Evolutionary conservation across 2,888 invertebrate genomes (phyloP).

Genomic region (Drosophila silvestris): DNA sequence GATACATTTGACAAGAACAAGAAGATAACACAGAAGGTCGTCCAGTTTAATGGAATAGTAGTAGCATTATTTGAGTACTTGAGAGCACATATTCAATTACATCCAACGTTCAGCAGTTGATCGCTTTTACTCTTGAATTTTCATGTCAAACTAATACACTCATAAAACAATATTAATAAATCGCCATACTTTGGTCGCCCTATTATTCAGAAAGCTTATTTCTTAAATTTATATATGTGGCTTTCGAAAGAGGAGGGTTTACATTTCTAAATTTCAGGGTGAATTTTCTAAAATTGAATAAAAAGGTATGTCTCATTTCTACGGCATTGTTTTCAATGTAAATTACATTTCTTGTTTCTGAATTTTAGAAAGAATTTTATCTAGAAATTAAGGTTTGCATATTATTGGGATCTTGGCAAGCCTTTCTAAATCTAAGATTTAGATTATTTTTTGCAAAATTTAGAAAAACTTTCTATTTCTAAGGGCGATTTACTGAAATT

Average conservation of each 20-base stretch:
- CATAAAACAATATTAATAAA: neutral
- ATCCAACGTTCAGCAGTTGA: neutral
- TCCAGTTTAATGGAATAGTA: neutral
- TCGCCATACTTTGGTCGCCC: neutral
- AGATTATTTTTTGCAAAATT: no score
- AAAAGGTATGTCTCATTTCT: no score
- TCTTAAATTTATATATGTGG: neutral
- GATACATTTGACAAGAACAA: slow-evolving; percentile 3
- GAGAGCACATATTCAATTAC: slow-evolving; percentile 19
- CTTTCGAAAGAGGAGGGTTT: neutral
- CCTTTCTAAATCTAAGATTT: neutral
- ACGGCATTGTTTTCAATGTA: neutral
- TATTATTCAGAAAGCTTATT: neutral
- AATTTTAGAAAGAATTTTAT: neutral
- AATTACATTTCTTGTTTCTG: neutral
- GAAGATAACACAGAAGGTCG: slow-evolving; percentile 27
- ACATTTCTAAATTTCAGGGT: neutral
- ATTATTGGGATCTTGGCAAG: neutral
- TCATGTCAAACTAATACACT: neutral
- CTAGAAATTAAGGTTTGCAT: neutral
- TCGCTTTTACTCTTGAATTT: neutral
- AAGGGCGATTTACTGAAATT: neutral
- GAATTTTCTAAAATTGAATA: neutral
- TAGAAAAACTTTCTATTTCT: neutral
- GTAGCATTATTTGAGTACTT: slow-evolving; percentile 20